Conservation (phyloP, 1,140 invertebrate species). For the Uloborus diversus region DNA sequence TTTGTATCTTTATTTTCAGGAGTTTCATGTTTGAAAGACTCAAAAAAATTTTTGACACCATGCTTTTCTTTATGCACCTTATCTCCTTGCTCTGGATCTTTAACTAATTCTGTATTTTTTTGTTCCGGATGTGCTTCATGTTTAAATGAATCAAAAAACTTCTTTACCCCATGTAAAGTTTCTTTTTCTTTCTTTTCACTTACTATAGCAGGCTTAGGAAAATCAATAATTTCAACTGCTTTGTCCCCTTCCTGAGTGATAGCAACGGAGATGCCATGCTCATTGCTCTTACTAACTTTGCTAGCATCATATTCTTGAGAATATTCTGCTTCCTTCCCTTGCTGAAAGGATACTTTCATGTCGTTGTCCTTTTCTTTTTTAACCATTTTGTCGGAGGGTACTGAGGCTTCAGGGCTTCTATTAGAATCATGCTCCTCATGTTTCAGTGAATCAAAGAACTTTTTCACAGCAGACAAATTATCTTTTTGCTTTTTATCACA, state of each 20-base stretch:
- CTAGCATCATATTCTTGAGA: too few relatives aligned
- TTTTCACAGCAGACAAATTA: neutral
- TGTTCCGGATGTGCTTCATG: too few relatives aligned
- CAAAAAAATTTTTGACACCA: too few relatives aligned
- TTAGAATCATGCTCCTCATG: neutral
- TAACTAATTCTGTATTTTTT: neutral
- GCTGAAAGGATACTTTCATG: conserved; percentile 19
- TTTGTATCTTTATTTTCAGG: too few relatives aligned
- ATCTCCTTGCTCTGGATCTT: conserved; percentile 5
- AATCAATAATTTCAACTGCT: conserved; percentile 6
- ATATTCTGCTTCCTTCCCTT: too few relatives aligned
- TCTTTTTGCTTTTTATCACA: neutral
- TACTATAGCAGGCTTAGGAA: neutral
- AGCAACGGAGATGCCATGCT: too few relatives aligned
- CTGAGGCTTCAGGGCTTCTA: neutral
- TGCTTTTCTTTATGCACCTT: too few relatives aligned
- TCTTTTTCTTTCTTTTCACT: conserved; percentile 7
- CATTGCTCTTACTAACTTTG: too few relatives aligned
- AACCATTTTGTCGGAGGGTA: neutral
- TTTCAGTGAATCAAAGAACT: neutral
- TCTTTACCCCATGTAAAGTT: neutral
- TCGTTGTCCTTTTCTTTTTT: conserved; percentile 5
- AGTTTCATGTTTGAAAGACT: too few relatives aligned
- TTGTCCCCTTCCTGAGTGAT: too few relatives aligned
- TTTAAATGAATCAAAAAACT: neutral